Percentiles rank a stretch among this genome's conserved stretches.
phyloP scores from a whole-genome alignment of 1,140 invertebrate species.

The Pissodes strobi region DNA sequence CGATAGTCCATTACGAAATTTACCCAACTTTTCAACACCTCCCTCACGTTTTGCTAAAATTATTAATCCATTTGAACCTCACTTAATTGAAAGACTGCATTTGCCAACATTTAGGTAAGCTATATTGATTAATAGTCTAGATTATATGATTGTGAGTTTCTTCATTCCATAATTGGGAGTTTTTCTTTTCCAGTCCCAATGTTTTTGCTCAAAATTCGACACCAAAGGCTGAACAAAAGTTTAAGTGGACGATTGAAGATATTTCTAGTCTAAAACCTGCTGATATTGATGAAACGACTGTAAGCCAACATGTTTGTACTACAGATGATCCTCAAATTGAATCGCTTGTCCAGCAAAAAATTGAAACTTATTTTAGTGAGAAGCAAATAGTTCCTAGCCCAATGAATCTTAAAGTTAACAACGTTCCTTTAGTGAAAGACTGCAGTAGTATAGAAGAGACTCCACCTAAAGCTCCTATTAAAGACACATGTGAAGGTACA shows the following conservation, averaged over 20 bases:
- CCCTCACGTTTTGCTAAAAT: constrained; percentile 47
- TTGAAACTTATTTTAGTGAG: constrained; percentile 51
- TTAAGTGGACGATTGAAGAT: constrained; percentile 54
- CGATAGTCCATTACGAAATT: constrained; percentile 45
- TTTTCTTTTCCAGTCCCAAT: constrained; percentile 38
- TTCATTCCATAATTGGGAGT: neutral
- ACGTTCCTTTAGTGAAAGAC: constrained; percentile 38
- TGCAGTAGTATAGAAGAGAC: constrained; percentile 2
- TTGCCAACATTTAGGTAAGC: constrained; percentile 50
- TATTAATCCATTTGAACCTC: constrained; percentile 51
- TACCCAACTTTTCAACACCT: constrained; percentile 45
- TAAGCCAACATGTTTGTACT: constrained; percentile 44
- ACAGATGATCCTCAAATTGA: constrained; percentile 42
- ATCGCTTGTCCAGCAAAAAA: constrained; percentile 48
- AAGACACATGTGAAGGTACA: constrained; percentile 24
- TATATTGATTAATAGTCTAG: neutral
- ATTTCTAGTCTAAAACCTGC: constrained; percentile 51
- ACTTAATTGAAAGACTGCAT: constrained; percentile 48
- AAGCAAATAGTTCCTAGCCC: constrained; percentile 52
- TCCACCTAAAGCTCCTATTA: neutral
- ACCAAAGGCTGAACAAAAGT: constrained; percentile 47
- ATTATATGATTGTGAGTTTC: neutral
- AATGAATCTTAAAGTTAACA: constrained; percentile 34
- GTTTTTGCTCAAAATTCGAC: constrained; percentile 49
- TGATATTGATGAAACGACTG: constrained; percentile 50